A percentile compares a stretch with the other conserved stretches of the same genome.
Evolutionary conservation across 2,888 invertebrate species (phyloP).

Genomic region (Idaea biselata): DNA sequence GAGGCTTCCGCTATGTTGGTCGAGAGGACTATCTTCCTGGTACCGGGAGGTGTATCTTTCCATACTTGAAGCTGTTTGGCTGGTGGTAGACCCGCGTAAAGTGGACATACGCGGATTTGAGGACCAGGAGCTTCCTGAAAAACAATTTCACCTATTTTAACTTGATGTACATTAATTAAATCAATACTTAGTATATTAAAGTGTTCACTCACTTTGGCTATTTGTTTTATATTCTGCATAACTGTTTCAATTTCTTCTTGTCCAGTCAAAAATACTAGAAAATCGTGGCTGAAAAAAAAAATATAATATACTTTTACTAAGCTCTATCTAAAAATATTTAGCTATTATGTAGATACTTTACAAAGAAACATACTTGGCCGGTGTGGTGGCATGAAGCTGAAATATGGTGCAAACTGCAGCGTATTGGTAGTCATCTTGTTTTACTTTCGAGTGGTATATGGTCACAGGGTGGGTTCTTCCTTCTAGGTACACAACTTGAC

Average conservation of each 20-base stretch:
- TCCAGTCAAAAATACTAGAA: conserved; percentile 96
- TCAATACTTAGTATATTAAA: not conserved
- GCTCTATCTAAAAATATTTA: not conserved
- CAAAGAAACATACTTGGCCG: conserved; percentile 84
- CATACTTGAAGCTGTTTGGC: conserved; percentile 94
- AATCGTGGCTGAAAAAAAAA: conserved; percentile 87
- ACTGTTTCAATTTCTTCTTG: conserved; percentile 98
- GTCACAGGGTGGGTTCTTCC: conserved; percentile 92
- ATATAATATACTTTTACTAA: not conserved
- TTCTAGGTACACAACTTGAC: conserved; percentile 92
- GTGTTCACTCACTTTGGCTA: conserved; percentile 81
- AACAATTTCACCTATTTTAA: conserved; percentile 36
- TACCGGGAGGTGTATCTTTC: conserved; percentile 84
- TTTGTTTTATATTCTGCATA: conserved; percentile 85
- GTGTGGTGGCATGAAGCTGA: conserved; percentile 91
- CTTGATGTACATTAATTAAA: conserved; percentile 22
- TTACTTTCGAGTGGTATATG: conserved; percentile 85
- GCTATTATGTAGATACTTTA: not conserved
- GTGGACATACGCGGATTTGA: conserved; percentile 88
- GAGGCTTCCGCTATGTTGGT: conserved; percentile 99
- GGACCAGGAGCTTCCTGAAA: conserved; percentile 82
- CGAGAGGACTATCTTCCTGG: conserved; percentile 94
- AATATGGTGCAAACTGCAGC: conserved; percentile 92
- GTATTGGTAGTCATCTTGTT: conserved; percentile 91
- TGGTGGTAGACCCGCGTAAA: conserved; percentile 95